Evolutionary conservation across 2,888 invertebrate species (phyloP).

Genomic region (Alviniconcha strummeri): DNA sequence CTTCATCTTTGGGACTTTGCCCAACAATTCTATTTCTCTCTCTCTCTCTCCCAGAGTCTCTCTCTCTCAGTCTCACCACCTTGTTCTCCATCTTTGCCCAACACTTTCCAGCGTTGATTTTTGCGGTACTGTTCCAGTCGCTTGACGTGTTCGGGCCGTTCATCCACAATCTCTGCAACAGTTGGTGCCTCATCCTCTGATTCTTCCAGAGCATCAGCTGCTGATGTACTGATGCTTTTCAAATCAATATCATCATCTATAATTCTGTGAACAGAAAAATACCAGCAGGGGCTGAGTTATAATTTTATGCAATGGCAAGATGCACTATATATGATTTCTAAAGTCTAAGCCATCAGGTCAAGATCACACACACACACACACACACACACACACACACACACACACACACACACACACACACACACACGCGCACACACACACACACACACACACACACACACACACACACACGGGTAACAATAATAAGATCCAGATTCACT

Average conservation of each 20-base stretch:
- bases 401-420: no score
- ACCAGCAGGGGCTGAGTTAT: constrained; percentile 69
- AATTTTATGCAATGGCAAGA: no score
- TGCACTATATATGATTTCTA: no score
- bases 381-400: no score
- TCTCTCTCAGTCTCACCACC: background rate
- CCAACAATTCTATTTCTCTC: no score
- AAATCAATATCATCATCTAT: constrained; percentile 89
- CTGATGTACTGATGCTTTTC: constrained; percentile 76
- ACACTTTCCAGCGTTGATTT: constrained; percentile 56
- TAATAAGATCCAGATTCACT: background rate
- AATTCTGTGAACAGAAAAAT: constrained; percentile 76
- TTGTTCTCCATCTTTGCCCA: constrained; percentile 40
- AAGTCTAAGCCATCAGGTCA: no score
- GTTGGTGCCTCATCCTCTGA: constrained; percentile 90
- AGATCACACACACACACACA: no score
- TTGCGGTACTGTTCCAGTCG: constrained; percentile 64
- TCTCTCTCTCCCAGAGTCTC: no score
- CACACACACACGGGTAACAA: no score
- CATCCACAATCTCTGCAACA: constrained; percentile 91
- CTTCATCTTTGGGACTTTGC: no score
- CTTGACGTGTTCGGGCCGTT: constrained; percentile 81
- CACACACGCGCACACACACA: no score
- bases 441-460: no score
- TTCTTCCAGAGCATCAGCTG: constrained; percentile 75